Evolutionary conservation across 1,140 invertebrate species (phyloP), one percentile per base, ranked within the genome.

Genomic region (Thaumetopoea pityocampa): DNA sequence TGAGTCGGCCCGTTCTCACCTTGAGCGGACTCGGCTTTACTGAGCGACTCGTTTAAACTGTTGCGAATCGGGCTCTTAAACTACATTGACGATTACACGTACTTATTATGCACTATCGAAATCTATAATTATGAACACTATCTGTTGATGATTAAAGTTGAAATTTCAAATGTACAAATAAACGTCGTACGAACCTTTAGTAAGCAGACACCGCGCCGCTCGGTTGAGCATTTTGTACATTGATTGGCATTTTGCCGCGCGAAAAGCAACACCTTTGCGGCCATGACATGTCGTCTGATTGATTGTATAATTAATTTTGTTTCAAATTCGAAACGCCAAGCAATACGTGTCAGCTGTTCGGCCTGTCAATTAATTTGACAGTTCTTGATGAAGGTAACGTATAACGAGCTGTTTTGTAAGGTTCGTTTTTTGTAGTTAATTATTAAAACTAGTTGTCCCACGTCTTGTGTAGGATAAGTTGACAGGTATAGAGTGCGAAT

Each of bases 291-390:
- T 72, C 66, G 30, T 53, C 46, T 68, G 71, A 80, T 73, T 78
- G 69, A 80, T 80, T 78, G 71, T 73, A 73, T 71, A 68, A 76
- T 76, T 80, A 80, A 74, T 77, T 74, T 69, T 62, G 61, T 74
- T 69, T 67, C 60, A 68, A 66, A 65, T 74, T 73, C 58, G 68
- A 67, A 67, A 60, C 59, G 49, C 32, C 37, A 53, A 51, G 55
- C 64, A 64, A 51, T 52, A 56, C 46, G 37, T 63, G 58, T 67
- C 59, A 59, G 60, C 34, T 56, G 48, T 68, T 49, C 51, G 56
- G 58, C 42, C 69, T 76, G 76, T 77, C 76, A 80, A 77, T 80
- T 80, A 77, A 76, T 64, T 51, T 49, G 65, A 74, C 67, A 70
- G 54, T 50, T 60, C 59, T 64, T 72, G 69, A 73, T 66, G 64